A percentile compares a stretch with the other conserved stretches of the same genome.
phyloP scores from a whole-genome alignment of 2,888 invertebrate species.

The Pecten maximus region DNA sequence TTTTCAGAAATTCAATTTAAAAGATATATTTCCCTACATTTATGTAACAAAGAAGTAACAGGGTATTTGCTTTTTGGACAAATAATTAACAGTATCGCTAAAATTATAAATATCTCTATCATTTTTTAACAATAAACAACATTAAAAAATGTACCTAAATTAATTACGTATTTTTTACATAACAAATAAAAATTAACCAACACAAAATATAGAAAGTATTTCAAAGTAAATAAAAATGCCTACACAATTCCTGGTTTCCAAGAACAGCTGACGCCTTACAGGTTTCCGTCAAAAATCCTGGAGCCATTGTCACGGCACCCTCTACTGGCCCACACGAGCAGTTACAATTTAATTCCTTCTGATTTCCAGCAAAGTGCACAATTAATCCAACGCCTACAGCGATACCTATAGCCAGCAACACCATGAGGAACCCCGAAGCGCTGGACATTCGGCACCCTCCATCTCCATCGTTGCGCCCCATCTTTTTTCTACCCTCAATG shows the following conservation, averaged over 20 bases:
- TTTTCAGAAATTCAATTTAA: no score
- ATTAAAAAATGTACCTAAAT: no score
- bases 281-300: background rate
- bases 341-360: background rate
- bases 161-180: no score
- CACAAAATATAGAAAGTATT: background rate
- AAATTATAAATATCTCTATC: no score
- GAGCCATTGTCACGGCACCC: background rate
- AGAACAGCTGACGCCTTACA: background rate
- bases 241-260: background rate
- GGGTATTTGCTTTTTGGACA: no score
- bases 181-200: no score
- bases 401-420: background rate
- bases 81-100: no score
- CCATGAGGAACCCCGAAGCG: background rate
- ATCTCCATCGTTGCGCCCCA: background rate
- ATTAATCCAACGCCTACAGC: background rate
- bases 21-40: no score
- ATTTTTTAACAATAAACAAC: no score
- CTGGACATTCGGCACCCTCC: background rate
- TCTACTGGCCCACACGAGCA: background rate
- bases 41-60: no score
- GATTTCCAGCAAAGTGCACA: background rate
- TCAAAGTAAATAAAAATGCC: background rate
- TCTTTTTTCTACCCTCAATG: background rate